Conservation (phyloP, 2,797 vertebrate species). For the Trematomus bernacchii region DNA sequence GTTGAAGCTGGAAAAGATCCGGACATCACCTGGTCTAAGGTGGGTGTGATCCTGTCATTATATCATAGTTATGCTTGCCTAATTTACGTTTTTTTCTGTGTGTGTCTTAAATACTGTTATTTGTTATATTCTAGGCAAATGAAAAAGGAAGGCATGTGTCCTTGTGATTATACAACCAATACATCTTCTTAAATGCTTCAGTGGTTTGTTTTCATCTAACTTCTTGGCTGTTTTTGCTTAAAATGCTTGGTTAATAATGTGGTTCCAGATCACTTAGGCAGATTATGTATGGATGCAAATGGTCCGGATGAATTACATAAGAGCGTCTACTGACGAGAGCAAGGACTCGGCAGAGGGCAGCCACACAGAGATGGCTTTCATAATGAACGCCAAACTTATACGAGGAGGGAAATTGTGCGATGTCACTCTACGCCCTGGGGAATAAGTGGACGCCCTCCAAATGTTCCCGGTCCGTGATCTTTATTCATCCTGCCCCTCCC, state of each 20-base stretch:
- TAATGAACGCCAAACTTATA: conserved; percentile 51
- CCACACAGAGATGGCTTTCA: conserved; percentile 22
- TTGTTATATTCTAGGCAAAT: conserved; percentile 1
- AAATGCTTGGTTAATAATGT: conserved; percentile 50
- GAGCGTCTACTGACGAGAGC: conserved; percentile 21
- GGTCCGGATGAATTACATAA: conserved; percentile 46
- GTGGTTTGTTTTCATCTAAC: conserved; percentile 68
- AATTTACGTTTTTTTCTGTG: conserved; percentile 14
- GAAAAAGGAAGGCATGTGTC: conserved; percentile 19
- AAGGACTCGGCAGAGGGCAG: conserved; percentile 43
- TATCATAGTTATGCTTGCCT: conserved; percentile 8
- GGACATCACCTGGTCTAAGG: conserved; percentile 97
- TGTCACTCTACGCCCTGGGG: conserved; percentile 66
- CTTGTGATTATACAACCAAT: conserved; percentile 41
- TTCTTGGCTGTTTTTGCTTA: conserved; percentile 57
- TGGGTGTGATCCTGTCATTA: conserved; percentile 72
- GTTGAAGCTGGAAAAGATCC: conserved; percentile 91
- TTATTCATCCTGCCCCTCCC: conserved; percentile 61
- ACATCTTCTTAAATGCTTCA: conserved; percentile 48
- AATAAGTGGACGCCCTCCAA: conserved; percentile 66
- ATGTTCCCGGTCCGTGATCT: conserved; percentile 56
- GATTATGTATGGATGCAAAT: conserved; percentile 56
- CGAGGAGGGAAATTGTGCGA: conserved; percentile 47
- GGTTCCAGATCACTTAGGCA: conserved; percentile 60
- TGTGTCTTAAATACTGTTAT: conserved; percentile 9